phyloP scores from a whole-genome alignment of 2,797 vertebrate species.

The Rousettus madagascariensis region DNA sequence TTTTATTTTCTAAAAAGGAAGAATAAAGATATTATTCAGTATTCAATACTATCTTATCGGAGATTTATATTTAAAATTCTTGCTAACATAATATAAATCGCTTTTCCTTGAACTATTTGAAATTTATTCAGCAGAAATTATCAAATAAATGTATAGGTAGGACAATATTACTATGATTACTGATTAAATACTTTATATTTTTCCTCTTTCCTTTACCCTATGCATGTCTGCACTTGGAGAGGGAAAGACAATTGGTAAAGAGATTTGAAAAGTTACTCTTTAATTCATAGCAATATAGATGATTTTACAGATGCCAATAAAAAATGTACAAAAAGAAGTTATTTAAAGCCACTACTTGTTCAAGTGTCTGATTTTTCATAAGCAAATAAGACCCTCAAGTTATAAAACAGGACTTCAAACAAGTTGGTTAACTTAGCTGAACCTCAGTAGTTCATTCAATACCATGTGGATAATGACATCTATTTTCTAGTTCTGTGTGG shows the following conservation, averaged over 20 bases:
- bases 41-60: neutral
- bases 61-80: neutral
- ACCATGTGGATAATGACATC: neutral
- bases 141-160: neutral
- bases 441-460: neutral
- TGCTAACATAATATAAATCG: neutral
- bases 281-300: neutral
- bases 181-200: neutral
- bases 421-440: neutral
- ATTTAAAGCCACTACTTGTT: neutral
- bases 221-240: neutral
- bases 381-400: neutral
- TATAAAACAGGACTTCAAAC: neutral
- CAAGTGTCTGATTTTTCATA: neutral
- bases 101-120: neutral
- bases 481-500: neutral
- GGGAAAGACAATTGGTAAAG: neutral
- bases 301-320: neutral
- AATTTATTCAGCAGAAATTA: slow-evolving; percentile 6
- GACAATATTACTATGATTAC: neutral
- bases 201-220: neutral
- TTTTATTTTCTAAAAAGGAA: slow-evolving; percentile 43
- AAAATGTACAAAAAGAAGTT: neutral
- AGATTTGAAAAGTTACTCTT: neutral
- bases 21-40: neutral